These are phyloP conservation scores for Eulemur rufifrons DNA, from an alignment of 2,113 vertebrate genomes.

Conservation along the genomic window DNA sequence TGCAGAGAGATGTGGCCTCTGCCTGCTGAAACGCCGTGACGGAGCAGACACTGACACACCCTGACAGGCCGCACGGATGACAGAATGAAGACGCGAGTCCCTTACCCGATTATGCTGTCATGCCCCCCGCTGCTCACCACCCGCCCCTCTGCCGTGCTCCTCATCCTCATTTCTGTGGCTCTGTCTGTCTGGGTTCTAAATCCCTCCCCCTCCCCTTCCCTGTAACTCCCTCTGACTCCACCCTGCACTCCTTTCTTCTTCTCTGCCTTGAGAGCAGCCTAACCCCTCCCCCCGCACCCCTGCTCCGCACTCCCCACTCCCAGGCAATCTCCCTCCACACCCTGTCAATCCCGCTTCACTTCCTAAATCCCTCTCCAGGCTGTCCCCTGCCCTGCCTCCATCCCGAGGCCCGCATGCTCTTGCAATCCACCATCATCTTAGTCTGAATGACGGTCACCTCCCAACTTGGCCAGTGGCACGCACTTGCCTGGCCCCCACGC, in stretches of 20 bases:
- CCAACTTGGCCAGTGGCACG: no score
- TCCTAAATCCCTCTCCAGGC: neutral
- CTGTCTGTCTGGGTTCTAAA: neutral
- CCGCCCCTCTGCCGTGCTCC: accelerated
- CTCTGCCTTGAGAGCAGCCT: no score
- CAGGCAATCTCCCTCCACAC: no score
- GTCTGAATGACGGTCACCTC: neutral
- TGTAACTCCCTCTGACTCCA: neutral
- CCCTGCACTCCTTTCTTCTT: no score
- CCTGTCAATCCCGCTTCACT: neutral
- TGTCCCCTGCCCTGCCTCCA: neutral
- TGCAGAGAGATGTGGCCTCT: neutral
- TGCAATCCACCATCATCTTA: neutral
- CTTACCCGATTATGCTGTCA: accelerated
- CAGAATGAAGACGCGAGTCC: neutral
- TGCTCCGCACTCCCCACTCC: neutral
- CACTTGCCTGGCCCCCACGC: no score
- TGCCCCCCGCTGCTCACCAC: neutral
- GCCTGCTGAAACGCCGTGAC: neutral
- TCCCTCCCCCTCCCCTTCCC: neutral
- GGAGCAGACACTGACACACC: neutral
- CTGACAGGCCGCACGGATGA: accelerated
- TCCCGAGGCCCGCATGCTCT: neutral
- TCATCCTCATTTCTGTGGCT: neutral
- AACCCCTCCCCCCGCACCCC: neutral